phyloP scores from a whole-genome alignment of 2,113 vertebrate genomes.

The Drymodes brunneopygia region DNA sequence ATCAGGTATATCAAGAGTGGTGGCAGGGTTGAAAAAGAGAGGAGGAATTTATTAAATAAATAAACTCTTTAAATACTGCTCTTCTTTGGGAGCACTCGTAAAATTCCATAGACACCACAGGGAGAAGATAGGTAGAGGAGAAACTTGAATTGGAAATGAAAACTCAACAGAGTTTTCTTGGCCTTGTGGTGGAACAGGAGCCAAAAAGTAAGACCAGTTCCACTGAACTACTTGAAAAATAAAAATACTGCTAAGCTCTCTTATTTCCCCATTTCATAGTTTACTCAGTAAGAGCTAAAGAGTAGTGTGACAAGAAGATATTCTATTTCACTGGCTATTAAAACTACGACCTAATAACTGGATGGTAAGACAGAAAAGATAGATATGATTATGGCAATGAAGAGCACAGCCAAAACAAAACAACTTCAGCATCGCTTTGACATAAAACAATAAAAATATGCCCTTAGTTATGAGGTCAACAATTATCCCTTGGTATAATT shows the following conservation, averaged over 20 bases:
- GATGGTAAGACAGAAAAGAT: not conserved
- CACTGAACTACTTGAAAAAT: not conserved
- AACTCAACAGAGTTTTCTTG: not conserved
- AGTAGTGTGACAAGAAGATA: not conserved
- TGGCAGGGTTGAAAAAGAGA: not conserved
- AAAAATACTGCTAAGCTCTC: not conserved
- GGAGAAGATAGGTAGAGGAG: not conserved
- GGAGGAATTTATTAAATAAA: not conserved
- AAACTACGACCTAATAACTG: not conserved
- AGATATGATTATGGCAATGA: not conserved
- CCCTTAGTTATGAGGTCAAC: not conserved
- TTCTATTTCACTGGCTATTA: not conserved
- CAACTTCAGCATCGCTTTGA: not conserved
- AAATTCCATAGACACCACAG: not conserved
- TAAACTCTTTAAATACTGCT: not conserved
- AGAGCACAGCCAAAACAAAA: not conserved
- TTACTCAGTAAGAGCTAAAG: not conserved
- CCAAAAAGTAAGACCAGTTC: not conserved
- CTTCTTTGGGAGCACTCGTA: not conserved
- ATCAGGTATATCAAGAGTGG: not conserved
- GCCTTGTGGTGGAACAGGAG: not conserved
- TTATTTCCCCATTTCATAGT: not conserved
- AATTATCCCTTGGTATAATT: not conserved
- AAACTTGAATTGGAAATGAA: not conserved
- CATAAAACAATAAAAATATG: not conserved